Conservation (phyloP, 2,797 vertebrate genomes). For the Momotus momota region DNA sequence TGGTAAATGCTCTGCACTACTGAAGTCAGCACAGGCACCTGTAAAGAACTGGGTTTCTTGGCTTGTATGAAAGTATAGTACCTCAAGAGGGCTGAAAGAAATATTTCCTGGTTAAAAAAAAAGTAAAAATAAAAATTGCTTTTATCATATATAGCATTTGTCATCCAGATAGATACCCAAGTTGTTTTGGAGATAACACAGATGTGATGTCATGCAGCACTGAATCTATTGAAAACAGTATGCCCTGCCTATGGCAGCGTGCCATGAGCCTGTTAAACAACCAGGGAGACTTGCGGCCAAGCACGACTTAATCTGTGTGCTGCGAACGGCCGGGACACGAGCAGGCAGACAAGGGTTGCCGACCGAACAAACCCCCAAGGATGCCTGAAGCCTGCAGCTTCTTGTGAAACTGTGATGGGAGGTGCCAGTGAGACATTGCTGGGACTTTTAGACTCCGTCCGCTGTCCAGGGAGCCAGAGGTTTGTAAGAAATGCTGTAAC, state of each 20-base stretch:
- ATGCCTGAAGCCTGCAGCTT: not conserved
- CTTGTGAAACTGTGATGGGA: not conserved
- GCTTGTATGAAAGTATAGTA: not conserved
- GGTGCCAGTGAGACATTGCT: not conserved
- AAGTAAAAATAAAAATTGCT: not conserved
- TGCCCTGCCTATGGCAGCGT: constrained; percentile 1
- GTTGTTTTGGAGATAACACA: not conserved
- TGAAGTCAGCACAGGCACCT: not conserved
- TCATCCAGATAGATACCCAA: not conserved
- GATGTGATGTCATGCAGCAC: not conserved
- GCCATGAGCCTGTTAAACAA: not conserved
- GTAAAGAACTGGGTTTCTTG: not conserved
- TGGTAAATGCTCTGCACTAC: not conserved
- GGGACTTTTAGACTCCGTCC: not conserved
- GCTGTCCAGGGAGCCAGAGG: not conserved
- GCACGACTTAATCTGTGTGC: not conserved
- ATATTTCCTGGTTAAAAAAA: not conserved
- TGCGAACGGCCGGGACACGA: fast-evolving
- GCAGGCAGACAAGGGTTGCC: not conserved
- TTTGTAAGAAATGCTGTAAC: not conserved
- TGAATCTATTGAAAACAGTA: not conserved
- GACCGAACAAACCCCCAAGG: not conserved
- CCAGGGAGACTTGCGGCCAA: not conserved
- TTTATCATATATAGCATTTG: not conserved
- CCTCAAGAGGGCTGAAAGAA: not conserved